phyloP scores from a whole-genome alignment of 1,140 invertebrate species.

The Patella vulgata region DNA sequence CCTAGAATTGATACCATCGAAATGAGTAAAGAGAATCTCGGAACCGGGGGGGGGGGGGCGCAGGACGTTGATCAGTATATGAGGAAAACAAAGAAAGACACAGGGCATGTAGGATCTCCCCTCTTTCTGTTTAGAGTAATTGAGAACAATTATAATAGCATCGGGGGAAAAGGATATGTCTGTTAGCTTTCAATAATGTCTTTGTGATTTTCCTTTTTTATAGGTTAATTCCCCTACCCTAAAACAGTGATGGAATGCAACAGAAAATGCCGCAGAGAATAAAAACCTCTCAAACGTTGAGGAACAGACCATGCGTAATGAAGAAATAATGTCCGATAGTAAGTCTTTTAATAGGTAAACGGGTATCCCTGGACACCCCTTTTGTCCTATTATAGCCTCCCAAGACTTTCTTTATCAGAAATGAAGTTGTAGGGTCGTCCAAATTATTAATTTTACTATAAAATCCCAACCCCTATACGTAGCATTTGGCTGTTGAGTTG shows the following conservation, averaged over 20 bases:
- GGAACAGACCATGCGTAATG: slow-evolving; percentile 13
- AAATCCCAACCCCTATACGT: no score
- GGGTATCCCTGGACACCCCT: background rate
- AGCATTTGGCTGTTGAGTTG: no score
- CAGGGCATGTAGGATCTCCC: background rate
- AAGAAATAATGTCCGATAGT: slow-evolving; percentile 19
- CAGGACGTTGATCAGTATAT: background rate
- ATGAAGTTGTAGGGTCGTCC: slow-evolving; percentile 8
- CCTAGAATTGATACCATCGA: no score
- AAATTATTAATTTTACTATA: no score
- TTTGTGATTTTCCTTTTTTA: slow-evolving; percentile 1
- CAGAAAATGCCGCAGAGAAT: no score
- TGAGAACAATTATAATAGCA: background rate
- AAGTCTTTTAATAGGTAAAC: no score
- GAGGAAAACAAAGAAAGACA: background rate
- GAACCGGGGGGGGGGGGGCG: no score
- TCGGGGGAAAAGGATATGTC: background rate
- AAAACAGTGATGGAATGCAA: no score
- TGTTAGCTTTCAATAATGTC: background rate
- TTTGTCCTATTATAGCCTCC: background rate
- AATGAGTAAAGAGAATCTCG: background rate
- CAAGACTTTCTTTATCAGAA: slow-evolving; percentile 4
- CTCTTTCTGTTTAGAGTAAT: background rate
- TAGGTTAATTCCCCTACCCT: slow-evolving; percentile 22
- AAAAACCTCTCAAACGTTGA: slow-evolving; percentile 24